These are phyloP conservation scores for Etheostoma spectabile DNA, from an alignment of 2,113 vertebrate genomes.

Conservation along the genomic window DNA sequence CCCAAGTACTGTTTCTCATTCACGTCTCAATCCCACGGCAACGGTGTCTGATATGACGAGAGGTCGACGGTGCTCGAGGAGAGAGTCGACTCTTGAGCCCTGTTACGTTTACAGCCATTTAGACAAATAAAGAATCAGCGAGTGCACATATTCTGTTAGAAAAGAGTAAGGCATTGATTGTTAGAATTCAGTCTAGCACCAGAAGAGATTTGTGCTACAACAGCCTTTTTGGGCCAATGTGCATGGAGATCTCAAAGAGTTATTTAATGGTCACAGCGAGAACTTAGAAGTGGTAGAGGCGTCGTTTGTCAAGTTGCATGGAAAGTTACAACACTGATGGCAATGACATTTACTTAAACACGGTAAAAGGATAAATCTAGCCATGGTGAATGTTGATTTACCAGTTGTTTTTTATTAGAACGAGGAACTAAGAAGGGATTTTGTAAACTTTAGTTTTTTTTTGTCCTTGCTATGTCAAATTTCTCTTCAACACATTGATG, in stretches of 20 bases:
- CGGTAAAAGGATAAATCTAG: slow-evolving; percentile 19
- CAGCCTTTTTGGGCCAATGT: slow-evolving; percentile 69
- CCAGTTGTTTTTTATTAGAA: neutral
- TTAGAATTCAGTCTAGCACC: slow-evolving; percentile 88
- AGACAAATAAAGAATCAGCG: slow-evolving; percentile 77
- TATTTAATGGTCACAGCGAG: slow-evolving; percentile 10
- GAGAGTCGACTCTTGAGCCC: slow-evolving; percentile 64
- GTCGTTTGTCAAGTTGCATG: slow-evolving; percentile 5
- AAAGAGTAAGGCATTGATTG: slow-evolving; percentile 93
- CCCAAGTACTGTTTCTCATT: slow-evolving; percentile 53
- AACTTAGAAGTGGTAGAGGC: slow-evolving; percentile 2
- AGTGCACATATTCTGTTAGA: slow-evolving; percentile 83
- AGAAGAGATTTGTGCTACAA: slow-evolving; percentile 72
- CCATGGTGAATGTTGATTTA: slow-evolving; percentile 25
- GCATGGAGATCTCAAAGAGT: slow-evolving; percentile 27
- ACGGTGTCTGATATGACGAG: slow-evolving; percentile 63
- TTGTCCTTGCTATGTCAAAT: neutral
- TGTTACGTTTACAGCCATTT: slow-evolving; percentile 66
- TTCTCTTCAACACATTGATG: too few species aligned
- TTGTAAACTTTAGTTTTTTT: neutral
- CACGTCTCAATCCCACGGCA: slow-evolving; percentile 37
- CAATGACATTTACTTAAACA: slow-evolving; percentile 4
- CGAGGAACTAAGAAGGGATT: neutral
- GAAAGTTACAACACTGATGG: slow-evolving; percentile 1
- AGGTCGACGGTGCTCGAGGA: slow-evolving; percentile 32